Conservation (phyloP, 2,113 vertebrate species). For the Nothobranchius furzeri region DNA sequence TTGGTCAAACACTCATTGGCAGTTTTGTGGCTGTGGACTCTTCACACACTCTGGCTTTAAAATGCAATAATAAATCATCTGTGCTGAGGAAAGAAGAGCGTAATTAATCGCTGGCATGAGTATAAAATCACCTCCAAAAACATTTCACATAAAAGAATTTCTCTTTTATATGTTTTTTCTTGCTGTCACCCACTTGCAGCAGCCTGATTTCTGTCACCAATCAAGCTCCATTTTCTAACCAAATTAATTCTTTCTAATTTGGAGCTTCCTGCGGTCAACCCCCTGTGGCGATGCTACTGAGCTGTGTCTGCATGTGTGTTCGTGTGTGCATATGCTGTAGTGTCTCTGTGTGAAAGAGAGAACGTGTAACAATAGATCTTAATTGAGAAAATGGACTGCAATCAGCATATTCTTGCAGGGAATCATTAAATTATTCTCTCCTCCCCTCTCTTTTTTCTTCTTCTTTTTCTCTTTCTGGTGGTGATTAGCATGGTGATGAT, state of each 20-base stretch:
- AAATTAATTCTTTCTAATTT: slow-evolving; percentile 81
- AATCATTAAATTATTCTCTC: slow-evolving; percentile 73
- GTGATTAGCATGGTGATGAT: slow-evolving; percentile 74
- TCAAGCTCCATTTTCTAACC: slow-evolving; percentile 77
- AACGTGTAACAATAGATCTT: slow-evolving; percentile 74
- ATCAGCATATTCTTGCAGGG: slow-evolving; percentile 76
- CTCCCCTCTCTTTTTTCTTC: slow-evolving; percentile 43
- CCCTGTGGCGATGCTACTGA: slow-evolving; percentile 67
- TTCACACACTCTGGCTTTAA: background rate
- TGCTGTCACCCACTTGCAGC: slow-evolving; percentile 2
- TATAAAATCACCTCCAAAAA: slow-evolving; percentile 25
- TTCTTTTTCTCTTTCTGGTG: slow-evolving; percentile 53
- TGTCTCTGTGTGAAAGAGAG: slow-evolving; percentile 40
- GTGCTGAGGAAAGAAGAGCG: background rate
- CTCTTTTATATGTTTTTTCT: slow-evolving; percentile 7
- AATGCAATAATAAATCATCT: background rate
- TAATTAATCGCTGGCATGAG: slow-evolving; percentile 13
- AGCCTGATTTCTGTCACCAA: slow-evolving; percentile 70
- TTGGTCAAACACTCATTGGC: background rate
- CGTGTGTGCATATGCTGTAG: slow-evolving; percentile 18
- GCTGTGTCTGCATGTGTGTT: slow-evolving; percentile 33
- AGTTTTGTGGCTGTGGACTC: slow-evolving; percentile 4
- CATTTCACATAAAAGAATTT: slow-evolving; percentile 11
- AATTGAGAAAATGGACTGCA: slow-evolving; percentile 79
- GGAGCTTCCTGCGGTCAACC: slow-evolving; percentile 71